phyloP scores from a whole-genome alignment of 2,113 vertebrate genomes.

The Accipiter virgatus region DNA sequence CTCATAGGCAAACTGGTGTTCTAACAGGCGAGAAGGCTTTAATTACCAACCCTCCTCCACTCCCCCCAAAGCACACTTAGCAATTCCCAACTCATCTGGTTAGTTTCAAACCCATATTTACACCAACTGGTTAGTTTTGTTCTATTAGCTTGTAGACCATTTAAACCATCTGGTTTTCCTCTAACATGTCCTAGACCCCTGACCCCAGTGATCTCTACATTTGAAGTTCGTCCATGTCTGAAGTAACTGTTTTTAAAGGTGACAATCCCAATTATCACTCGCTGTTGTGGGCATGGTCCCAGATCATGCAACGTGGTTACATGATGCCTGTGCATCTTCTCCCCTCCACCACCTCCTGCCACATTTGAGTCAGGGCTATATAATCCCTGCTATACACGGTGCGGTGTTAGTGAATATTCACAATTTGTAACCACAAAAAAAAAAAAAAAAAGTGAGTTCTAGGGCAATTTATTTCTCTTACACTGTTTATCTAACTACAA shows the following conservation, averaged over 20 bases:
- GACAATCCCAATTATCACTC: constrained; percentile 37
- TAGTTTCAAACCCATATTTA: constrained; percentile 48
- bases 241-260: constrained; percentile 40
- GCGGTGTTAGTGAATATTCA: not conserved
- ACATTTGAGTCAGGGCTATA: not conserved
- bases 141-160: not conserved
- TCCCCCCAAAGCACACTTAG: not conserved
- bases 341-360: not conserved
- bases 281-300: not conserved
- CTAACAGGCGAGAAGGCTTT: not conserved
- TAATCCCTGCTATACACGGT: not conserved
- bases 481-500: not conserved
- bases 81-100: constrained; percentile 44
- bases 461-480: not conserved
- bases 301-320: not conserved
- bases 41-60: not conserved
- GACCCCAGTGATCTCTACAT: constrained; percentile 5
- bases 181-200: constrained; percentile 17
- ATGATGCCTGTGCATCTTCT: not conserved
- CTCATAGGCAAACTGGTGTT: not conserved
- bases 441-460: not conserved
- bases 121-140: constrained; percentile 28
- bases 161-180: constrained; percentile 56
- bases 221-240: not conserved
- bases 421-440: not conserved